phyloP scores from a whole-genome alignment of 2,888 invertebrate genomes.

The Macrosiphum euphorbiae region DNA sequence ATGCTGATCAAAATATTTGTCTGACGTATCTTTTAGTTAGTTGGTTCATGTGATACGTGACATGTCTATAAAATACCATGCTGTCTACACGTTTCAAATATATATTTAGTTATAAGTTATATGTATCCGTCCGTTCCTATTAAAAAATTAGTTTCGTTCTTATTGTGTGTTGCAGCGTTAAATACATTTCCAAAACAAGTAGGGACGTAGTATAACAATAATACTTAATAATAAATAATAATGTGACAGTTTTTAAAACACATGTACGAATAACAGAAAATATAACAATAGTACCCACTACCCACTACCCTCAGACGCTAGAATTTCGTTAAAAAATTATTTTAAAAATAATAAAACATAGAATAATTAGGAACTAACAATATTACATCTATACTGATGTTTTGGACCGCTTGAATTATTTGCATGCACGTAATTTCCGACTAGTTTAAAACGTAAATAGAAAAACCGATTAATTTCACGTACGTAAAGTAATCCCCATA shows the following conservation, averaged over 20 bases:
- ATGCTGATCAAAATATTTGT: neutral
- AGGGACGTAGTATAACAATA: neutral
- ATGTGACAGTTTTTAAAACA: neutral
- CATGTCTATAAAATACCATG: neutral
- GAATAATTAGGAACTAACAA: neutral
- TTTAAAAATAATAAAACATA: neutral
- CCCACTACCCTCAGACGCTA: neutral
- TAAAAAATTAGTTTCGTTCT: neutral
- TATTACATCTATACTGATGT: neutral
- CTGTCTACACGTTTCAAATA: neutral
- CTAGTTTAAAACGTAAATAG: neutral
- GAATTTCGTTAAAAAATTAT: neutral
- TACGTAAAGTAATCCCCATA: conserved; percentile 1
- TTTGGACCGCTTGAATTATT: neutral
- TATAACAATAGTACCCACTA: neutral
- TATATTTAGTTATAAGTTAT: neutral
- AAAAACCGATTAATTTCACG: conserved; percentile 16
- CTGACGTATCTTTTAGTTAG: neutral
- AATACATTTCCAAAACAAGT: neutral
- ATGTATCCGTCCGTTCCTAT: neutral
- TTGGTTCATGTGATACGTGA: neutral
- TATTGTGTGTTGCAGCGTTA: neutral
- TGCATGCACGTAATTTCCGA: neutral
- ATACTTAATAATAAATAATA: neutral
- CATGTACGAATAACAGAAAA: neutral